Percentiles rank a stretch among this genome's conserved stretches.
Evolutionary conservation across 2,797 vertebrate species (phyloP).

Genomic region (Lepilemur septentrionalis): DNA sequence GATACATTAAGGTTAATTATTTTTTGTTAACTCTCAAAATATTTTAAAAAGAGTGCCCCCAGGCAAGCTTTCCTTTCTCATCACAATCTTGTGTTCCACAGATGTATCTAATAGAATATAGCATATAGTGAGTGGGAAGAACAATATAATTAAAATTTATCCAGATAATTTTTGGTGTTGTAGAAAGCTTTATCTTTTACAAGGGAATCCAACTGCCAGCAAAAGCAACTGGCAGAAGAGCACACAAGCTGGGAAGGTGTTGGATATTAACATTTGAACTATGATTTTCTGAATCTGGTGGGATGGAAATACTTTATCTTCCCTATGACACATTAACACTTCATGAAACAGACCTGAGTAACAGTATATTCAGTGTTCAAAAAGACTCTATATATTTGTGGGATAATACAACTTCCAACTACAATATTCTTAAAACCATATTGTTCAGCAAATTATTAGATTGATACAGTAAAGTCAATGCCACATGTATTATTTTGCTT

Average conservation of each 20-base stretch:
- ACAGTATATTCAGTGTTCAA: constrained; percentile 39
- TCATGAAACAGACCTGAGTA: constrained; percentile 67
- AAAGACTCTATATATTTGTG: constrained; percentile 41
- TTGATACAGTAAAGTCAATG: not conserved
- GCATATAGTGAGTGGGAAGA: constrained; percentile 9
- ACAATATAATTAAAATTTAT: constrained; percentile 50
- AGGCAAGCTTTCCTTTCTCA: not conserved
- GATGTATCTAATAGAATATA: not conserved
- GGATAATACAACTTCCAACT: constrained; percentile 10
- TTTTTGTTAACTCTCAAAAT: not conserved
- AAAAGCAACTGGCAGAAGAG: constrained; percentile 74
- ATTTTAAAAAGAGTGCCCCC: constrained; percentile 32
- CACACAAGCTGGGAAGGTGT: constrained; percentile 66
- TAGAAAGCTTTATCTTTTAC: constrained; percentile 47
- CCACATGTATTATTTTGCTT: constrained; percentile 21
- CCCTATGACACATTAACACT: constrained; percentile 46
- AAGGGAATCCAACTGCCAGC: constrained; percentile 61
- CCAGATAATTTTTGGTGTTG: not conserved
- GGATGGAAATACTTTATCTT: constrained; percentile 76
- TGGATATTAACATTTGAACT: constrained; percentile 74
- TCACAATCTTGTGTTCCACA: not conserved
- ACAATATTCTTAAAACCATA: constrained; percentile 60
- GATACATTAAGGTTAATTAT: constrained; percentile 31
- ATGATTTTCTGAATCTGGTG: constrained; percentile 76
- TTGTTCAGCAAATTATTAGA: constrained; percentile 64